Conservation (phyloP, 2,113 vertebrate genomes). For the Gopherus evgoodei region DNA sequence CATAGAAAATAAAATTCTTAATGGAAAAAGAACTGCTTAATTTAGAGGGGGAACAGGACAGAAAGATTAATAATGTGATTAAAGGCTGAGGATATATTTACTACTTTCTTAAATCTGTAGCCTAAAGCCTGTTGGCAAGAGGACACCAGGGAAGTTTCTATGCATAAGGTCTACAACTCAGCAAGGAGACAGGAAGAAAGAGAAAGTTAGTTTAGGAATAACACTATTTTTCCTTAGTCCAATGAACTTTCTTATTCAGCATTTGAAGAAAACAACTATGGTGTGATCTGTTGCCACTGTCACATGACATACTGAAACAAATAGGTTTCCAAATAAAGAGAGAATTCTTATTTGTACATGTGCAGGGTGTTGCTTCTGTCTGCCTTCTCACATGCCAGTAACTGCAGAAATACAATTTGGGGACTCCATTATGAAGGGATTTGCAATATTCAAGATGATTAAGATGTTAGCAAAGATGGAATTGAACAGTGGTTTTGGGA, state of each 20-base stretch:
- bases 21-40: background rate
- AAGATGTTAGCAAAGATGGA: background rate
- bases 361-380: background rate
- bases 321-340: background rate
- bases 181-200: background rate
- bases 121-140: background rate
- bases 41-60: background rate
- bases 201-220: accelerated
- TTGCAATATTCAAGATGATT: background rate
- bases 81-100: background rate
- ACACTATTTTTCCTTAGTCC: background rate
- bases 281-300: background rate
- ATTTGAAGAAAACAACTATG: background rate
- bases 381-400: background rate
- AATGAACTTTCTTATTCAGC: background rate
- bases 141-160: accelerated
- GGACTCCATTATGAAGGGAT: background rate
- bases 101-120: background rate
- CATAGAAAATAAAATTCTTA: background rate
- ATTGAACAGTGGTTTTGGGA: background rate
- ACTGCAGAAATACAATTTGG: background rate
- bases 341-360: background rate
- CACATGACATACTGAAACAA: background rate
- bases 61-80: background rate
- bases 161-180: background rate